Evolutionary conservation across 2,888 invertebrate genomes (phyloP), one percentile per base, ranked within the genome.

Genomic region (Drosophila lutescens): DNA sequence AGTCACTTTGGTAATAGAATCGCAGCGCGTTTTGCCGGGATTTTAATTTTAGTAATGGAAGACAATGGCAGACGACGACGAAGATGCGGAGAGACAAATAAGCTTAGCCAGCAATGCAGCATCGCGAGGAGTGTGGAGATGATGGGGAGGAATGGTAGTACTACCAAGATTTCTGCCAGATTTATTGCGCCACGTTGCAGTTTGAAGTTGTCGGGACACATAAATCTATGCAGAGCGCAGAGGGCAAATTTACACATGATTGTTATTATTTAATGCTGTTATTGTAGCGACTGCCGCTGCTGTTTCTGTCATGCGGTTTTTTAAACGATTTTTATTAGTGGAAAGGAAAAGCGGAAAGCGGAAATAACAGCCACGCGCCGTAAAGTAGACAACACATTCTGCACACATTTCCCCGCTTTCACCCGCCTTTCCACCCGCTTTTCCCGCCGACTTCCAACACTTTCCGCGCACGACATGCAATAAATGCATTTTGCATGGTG

Each of bases 41-140:
- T 89, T 89, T 87, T 89, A 87, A 87, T 87, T 87, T 87, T 75
- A 74, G 87, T 87, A 87, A 87, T 87, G 87, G 87, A 88, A 89
- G 77, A 86, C 89, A 86, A 86, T 87, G 74, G 70, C 78, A 78
- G 74, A 73, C 70, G 74, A 73, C 70, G 74, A 73, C 68, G 66
- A 43, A 36, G 53, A 47, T 51, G 55, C 15, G 47, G 26, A 54
- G 53, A 62, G 82, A 84, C 80, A 85, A 80, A 80, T 80, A 80
- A 80, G 80, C 80, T 85, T 77, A 77, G 77, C 76, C 62, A 68
- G 78, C 62, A 36, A 10, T 76, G 83, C 71, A 72, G 56, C 70
- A 59, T 49, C 34, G 15, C 30, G 40, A 10, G 1, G 50, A 41
- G 44, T n/a, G 36, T 54, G 50, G 55, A 49, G 59, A 46, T 32